Base-by-base conservation (phyloP, 2,888 invertebrate genomes). In the Syritta pipiens region DNA sequence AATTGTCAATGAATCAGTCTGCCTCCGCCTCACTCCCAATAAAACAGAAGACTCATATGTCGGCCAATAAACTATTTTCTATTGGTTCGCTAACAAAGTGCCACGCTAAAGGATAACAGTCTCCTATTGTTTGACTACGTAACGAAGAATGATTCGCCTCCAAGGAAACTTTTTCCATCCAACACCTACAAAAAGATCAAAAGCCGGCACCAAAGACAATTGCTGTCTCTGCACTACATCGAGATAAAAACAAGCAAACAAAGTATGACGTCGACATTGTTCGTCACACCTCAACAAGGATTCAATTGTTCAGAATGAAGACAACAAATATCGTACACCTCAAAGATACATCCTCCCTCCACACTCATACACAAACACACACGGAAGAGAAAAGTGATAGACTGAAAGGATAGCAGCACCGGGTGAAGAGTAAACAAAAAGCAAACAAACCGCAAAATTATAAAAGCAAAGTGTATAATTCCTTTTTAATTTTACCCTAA, bases 401-500 rank as follows among this genome's bases (percentile, higher is more conserved):
- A 32, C n/a, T 2, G 28, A n/a, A 28, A 4, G 6, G 28, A n/a
- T 14, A 9, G 37, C 14, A n/a, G n/a, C n/a, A n/a, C n/a, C n/a
- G n/a, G 17, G 17, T 14, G 19, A 48, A 35, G 51, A 49, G 62
- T 55, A 57, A 82, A 85, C 85, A 82, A 84, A 85, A 83, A 83
- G 83, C 84, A 86, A 85, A 85, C 85, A 83, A 82, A 84, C 85
- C 85, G 81, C 83, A 84, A 82, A 81, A 82, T 82, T 79, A 79
- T 79, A 67, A 77, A 83, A 83, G 83, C 86, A 86, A 87, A 86
- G 85, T 87, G 85, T 87, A 85, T 85, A 85, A 85, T 86, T 86
- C 86, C 84, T 83, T 86, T 85, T 86, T 86, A 85, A 85, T 87
- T 86, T 77, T 84, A 82, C 84, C 84, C 86, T 85, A 86, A 85